A percentile compares a stretch with the other conserved stretches of the same genome.
Conservation (phyloP, 1,140 invertebrate species). For the Pseudomyrmex gracilis region DNA sequence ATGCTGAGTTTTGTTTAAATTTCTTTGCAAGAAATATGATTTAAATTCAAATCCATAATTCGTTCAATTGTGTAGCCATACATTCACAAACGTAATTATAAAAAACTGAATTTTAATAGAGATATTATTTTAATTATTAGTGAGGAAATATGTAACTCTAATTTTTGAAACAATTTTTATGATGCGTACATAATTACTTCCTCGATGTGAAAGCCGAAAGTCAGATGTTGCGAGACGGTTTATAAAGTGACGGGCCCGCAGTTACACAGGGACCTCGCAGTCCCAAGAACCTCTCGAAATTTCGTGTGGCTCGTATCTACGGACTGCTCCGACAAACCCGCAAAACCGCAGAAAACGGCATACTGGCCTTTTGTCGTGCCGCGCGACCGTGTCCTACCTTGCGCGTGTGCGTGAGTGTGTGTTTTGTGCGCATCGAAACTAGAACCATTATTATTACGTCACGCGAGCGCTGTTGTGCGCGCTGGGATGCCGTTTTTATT, state of each 20-base stretch:
- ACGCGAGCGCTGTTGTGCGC: constrained; percentile 48
- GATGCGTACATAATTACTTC: constrained; percentile 10
- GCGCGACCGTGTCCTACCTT: constrained; percentile 11
- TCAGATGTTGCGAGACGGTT: constrained; percentile 41
- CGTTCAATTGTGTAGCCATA: too few species aligned
- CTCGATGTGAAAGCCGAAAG: neutral
- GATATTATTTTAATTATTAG: neutral
- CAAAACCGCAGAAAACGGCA: constrained; percentile 83
- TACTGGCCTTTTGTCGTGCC: constrained; percentile 77
- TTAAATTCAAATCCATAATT: constrained; percentile 12
- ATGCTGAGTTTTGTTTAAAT: neutral
- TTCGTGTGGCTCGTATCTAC: constrained; percentile 65
- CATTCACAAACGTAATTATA: too few species aligned
- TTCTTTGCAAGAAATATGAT: constrained; percentile 1
- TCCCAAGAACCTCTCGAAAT: constrained; percentile 36
- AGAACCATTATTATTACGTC: constrained; percentile 72
- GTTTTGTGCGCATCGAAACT: constrained; percentile 64
- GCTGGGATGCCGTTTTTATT: constrained; percentile 60
- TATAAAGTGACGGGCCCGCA: constrained; percentile 34
- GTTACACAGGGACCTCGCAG: constrained; percentile 5
- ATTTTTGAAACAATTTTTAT: constrained; percentile 23
- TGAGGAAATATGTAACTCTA: neutral
- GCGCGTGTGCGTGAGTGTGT: too few species aligned
- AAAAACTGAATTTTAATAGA: too few species aligned
- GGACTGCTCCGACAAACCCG: constrained; percentile 65